Conservation (phyloP, 2,113 vertebrate species). For the Tragelaphus buxtoni region DNA sequence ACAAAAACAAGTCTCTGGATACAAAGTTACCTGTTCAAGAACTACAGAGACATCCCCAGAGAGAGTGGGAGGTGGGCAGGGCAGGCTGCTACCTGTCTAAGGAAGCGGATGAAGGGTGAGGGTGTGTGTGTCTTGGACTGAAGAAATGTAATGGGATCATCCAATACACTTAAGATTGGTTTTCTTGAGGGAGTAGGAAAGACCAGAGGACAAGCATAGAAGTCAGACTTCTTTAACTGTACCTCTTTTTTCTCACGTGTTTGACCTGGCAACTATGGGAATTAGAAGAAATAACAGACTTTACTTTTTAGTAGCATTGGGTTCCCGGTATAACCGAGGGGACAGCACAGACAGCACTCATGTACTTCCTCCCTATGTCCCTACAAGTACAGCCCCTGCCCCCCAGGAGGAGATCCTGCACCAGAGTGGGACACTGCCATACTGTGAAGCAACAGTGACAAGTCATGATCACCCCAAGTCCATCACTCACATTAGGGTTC, state of each 20-base stretch:
- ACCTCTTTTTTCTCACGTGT: background rate
- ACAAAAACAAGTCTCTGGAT: background rate
- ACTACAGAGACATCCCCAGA: background rate
- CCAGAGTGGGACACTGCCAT: background rate
- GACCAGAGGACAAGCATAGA: background rate
- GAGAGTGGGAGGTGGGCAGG: background rate
- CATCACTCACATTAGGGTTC: background rate
- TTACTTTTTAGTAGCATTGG: background rate
- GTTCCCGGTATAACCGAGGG: background rate
- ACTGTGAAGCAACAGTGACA: background rate
- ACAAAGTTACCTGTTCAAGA: background rate
- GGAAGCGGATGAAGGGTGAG: background rate
- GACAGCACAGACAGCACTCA: background rate
- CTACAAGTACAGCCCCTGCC: background rate
- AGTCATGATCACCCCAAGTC: background rate
- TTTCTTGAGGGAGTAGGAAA: background rate
- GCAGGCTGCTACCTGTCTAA: background rate
- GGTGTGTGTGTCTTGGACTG: background rate
- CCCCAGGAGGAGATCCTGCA: accelerated
- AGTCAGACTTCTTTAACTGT: background rate
- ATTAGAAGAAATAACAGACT: background rate
- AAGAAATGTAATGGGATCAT: background rate
- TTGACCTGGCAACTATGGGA: background rate
- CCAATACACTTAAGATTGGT: background rate
- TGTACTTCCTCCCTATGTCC: background rate